Percentiles rank a stretch among this genome's conserved stretches.
Conservation (phyloP, 2,888 invertebrate species). For the Branchellion lobata region DNA sequence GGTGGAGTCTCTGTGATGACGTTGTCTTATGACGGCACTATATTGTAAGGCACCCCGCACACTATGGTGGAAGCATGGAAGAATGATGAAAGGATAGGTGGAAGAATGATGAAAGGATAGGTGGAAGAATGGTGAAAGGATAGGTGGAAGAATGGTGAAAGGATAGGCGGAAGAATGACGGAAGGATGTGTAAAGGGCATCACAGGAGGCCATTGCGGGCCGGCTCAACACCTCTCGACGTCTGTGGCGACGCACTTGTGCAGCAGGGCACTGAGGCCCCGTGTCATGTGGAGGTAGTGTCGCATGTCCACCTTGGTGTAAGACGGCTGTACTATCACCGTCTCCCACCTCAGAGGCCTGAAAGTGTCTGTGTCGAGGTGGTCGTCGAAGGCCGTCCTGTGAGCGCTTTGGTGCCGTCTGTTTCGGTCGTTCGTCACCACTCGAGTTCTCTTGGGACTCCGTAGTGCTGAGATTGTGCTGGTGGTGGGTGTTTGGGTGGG, state of each 20-base stretch:
- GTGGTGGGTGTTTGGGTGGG: too few relatives aligned
- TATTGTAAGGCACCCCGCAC: too few relatives aligned
- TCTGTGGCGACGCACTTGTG: constrained; percentile 3
- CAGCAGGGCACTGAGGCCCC: not conserved
- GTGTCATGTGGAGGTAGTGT: not conserved
- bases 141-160: too few relatives aligned
- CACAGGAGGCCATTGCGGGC: too few relatives aligned
- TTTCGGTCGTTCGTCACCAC: constrained; percentile 8
- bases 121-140: too few relatives aligned
- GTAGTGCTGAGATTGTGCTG: not conserved
- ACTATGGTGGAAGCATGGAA: too few relatives aligned
- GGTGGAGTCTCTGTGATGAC: too few relatives aligned
- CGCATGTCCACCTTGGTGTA: not conserved
- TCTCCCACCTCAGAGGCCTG: not conserved
- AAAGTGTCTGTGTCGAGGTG: not conserved
- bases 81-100: too few relatives aligned
- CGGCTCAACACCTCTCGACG: not conserved
- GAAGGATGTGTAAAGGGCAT: too few relatives aligned
- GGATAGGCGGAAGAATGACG: too few relatives aligned
- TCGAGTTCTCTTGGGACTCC: not conserved
- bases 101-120: too few relatives aligned
- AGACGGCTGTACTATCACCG: not conserved
- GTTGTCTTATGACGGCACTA: too few relatives aligned
- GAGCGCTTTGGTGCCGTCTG: not conserved
- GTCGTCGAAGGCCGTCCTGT: not conserved